Base-by-base conservation (phyloP, 1,140 invertebrate genomes). In the Cyphomyrmex costatus region DNA sequence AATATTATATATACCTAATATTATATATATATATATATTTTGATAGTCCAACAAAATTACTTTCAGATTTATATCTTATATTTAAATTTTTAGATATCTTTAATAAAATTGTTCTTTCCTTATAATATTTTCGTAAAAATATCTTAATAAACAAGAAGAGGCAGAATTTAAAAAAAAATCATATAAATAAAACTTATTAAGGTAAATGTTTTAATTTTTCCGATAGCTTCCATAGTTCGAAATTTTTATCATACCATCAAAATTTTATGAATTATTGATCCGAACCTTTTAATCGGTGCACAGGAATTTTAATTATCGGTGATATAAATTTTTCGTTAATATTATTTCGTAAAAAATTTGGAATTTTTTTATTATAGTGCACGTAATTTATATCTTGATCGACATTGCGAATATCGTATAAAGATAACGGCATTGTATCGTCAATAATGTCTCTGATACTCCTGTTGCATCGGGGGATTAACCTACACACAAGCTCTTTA, bases 251-350 rank as follows among this genome's bases (percentile, higher is more conserved):
- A 83, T 60, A 33, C 12, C 27, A 36, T 60, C 7, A 27, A 73
- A 83, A 83, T 49, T 73, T 73, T 27, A 73, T 73, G 27, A 83
- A 33, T 60, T 73, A 60, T 73, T 83, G 70, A 73, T 80, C n/a
- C 16, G 14, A 51, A 66, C 24, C 0, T 73, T 83, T 74, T 60
- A 21, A 60, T 70, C 30, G 6, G 6, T 42, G 36, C 66, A n/a
- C 24, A 49, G 53, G 68, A 83, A 83, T 83, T 83, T 83, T 74
- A 83, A 74, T 83, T 74, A 83, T 49, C 68, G 51, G 19, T 21
- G 53, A 60, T 60, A 49, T 1, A 14, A 46, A 83, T 61, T 74
- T 61, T 46, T 21, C 30, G 4, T 68, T 68, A 63, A 71, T 46
- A 82, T 58, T 61, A 58, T 74, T 46, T 10, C n/a, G 30, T 19